Conservation (phyloP, 2,888 invertebrate genomes). For the Lamproptera curius region DNA sequence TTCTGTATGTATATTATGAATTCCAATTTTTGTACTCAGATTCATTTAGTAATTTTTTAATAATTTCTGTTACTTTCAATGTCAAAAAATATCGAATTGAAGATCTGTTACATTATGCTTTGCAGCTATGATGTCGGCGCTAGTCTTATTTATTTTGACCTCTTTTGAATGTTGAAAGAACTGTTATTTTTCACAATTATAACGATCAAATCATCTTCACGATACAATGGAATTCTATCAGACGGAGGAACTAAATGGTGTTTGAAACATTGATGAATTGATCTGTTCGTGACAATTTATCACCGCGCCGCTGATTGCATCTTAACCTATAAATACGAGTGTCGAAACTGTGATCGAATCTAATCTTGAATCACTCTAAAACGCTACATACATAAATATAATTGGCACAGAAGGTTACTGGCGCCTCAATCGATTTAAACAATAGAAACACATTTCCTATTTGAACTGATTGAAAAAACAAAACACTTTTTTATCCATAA, state of each 20-base stretch:
- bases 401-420: slow-evolving; percentile 9
- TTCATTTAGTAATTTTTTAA: no score
- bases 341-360: slow-evolving; percentile 18
- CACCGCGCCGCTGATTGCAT: slow-evolving; percentile 20
- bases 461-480: not conserved
- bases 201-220: no score
- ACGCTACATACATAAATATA: slow-evolving; percentile 1
- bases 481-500: not conserved
- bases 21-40: no score
- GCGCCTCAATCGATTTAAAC: not conserved
- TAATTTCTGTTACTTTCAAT: no score
- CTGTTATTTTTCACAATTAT: no score
- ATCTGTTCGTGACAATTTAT: slow-evolving; percentile 17
- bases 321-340: slow-evolving; percentile 21
- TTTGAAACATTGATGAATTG: slow-evolving; percentile 16
- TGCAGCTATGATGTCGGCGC: no score
- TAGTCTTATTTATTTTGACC: no score
- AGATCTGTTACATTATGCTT: no score
- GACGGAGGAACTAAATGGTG: slow-evolving; percentile 8
- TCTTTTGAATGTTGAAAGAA: no score
- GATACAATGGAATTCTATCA: no score
- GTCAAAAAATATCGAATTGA: no score
- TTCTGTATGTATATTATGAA: no score
- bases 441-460: not conserved
- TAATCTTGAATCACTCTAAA: slow-evolving; percentile 17